phyloP scores from a whole-genome alignment of 2,113 vertebrate species.

The Heptranchias perlo region DNA sequence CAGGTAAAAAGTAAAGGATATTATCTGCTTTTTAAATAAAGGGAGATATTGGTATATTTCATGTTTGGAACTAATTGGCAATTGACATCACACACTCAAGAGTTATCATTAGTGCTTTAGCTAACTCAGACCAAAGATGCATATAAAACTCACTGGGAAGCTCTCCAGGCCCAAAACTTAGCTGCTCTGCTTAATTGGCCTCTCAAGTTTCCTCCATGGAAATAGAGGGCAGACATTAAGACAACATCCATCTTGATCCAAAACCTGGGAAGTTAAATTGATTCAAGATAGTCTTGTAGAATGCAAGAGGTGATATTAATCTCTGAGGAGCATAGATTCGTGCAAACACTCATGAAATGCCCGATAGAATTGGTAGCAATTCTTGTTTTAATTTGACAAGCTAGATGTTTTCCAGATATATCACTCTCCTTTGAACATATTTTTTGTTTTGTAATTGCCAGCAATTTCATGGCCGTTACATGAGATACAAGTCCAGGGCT shows the following conservation, averaged over 20 bases:
- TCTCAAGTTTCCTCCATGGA: conserved; percentile 21
- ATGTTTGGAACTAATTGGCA: not conserved
- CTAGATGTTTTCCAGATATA: conserved; percentile 28
- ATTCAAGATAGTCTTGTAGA: conserved; percentile 7
- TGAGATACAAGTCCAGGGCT: not conserved
- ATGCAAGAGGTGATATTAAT: not conserved
- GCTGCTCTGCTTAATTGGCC: not conserved
- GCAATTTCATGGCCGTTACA: not conserved
- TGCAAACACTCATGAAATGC: conserved; percentile 18
- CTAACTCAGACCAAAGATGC: not conserved
- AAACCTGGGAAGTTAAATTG: conserved; percentile 29
- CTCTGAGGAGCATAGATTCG: not conserved
- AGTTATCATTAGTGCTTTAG: not conserved
- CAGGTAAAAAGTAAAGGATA: not conserved
- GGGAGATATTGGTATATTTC: not conserved
- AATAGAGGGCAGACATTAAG: conserved; percentile 5
- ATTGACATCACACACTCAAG: not conserved
- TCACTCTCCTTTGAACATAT: not conserved
- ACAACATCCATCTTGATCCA: conserved; percentile 27
- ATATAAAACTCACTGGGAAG: not conserved
- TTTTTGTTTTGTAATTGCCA: not conserved
- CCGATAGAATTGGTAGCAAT: conserved; percentile 22
- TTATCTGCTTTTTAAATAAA: not conserved
- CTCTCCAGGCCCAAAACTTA: not conserved
- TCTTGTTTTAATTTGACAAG: conserved; percentile 13